These are phyloP conservation scores for Caenorhabditis imperialis DNA, from an alignment of 2,888 invertebrate genomes.

Conservation along the genomic window DNA sequence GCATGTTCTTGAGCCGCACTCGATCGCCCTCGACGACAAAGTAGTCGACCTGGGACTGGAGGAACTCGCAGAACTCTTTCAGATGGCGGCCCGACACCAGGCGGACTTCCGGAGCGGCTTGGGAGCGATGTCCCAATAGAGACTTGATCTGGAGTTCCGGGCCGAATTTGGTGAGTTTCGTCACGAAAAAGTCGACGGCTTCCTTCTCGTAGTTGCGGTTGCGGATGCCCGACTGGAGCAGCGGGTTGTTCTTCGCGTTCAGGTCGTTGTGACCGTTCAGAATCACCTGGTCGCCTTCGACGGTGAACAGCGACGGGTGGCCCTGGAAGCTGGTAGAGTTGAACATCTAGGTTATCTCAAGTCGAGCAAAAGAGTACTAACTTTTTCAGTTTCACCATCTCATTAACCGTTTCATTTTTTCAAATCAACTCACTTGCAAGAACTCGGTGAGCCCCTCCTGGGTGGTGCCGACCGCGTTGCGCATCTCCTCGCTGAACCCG, in stretches of 20 bases:
- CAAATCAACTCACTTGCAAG: conserved; percentile 80
- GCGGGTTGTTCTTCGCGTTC: conserved; percentile 76
- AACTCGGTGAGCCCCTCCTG: conserved; percentile 89
- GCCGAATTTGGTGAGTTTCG: conserved; percentile 93
- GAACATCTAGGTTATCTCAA: no score
- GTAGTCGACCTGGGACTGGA: conserved; percentile 87
- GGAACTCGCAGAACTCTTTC: conserved; percentile 92
- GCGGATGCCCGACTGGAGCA: conserved; percentile 67
- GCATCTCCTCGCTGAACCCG: conserved; percentile 98
- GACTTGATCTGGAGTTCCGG: conserved; percentile 94
- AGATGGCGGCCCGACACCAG: conserved; percentile 95
- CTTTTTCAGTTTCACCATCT: no score
- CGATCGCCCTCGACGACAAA: conserved; percentile 84
- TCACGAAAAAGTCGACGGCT: conserved; percentile 96
- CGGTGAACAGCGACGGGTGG: conserved; percentile 91
- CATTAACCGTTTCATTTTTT: no score
- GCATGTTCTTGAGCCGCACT: conserved; percentile 77
- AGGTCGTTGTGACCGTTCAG: conserved; percentile 78
- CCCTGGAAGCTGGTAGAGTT: conserved; percentile 30
- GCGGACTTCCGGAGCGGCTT: conserved; percentile 94
- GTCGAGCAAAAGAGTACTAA: no score
- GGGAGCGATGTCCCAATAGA: conserved; percentile 91
- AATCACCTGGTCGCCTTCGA: conserved; percentile 86
- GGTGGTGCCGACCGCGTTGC: conserved; percentile 82
- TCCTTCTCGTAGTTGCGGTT: conserved; percentile 89